These are phyloP conservation scores for Hemicrepidius hirtus DNA, from an alignment of 2,888 invertebrate genomes.

Conservation along the genomic window DNA sequence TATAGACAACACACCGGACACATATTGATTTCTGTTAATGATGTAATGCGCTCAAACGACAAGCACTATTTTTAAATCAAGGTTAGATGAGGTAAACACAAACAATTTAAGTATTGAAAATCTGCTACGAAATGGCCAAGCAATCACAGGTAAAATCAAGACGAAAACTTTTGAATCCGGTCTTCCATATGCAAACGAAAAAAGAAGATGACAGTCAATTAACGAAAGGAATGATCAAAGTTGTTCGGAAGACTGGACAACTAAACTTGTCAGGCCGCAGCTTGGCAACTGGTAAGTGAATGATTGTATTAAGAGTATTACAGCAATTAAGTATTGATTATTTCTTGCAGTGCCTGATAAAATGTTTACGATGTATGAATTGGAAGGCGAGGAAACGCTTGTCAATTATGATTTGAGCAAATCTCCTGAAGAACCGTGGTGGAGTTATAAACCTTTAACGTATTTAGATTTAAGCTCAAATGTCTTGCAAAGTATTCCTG, in stretches of 20 bases:
- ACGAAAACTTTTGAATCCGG: slow-evolving; percentile 71
- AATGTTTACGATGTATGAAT: slow-evolving; percentile 83
- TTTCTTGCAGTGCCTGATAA: slow-evolving; percentile 79
- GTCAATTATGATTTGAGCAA: slow-evolving; percentile 76
- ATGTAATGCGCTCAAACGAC: slow-evolving; percentile 16
- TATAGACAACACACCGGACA: slow-evolving; percentile 36
- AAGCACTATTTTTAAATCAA: slow-evolving; percentile 38
- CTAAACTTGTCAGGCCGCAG: slow-evolving; percentile 86
- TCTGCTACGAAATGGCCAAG: slow-evolving; percentile 63
- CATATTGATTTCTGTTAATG: slow-evolving; percentile 17
- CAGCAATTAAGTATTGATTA: slow-evolving; percentile 5
- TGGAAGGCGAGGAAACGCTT: slow-evolving; percentile 78
- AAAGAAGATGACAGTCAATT: slow-evolving; percentile 82
- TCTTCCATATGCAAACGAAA: slow-evolving; percentile 85
- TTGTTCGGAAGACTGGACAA: slow-evolving; percentile 86
- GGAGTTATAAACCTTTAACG: slow-evolving; percentile 87
- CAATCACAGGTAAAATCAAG: slow-evolving; percentile 66
- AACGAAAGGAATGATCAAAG: slow-evolving; percentile 82
- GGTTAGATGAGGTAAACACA: slow-evolving; percentile 39
- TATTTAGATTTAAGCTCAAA: slow-evolving; percentile 88
- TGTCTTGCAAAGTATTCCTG: slow-evolving; percentile 78
- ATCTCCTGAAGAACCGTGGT: slow-evolving; percentile 82
- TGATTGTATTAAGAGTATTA: background rate
- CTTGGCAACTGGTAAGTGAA: slow-evolving; percentile 73
- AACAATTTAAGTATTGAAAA: slow-evolving; percentile 21